These are phyloP conservation scores for Pseudococcus viburni DNA, from an alignment of 2,888 invertebrate species.

Conservation along the genomic window DNA sequence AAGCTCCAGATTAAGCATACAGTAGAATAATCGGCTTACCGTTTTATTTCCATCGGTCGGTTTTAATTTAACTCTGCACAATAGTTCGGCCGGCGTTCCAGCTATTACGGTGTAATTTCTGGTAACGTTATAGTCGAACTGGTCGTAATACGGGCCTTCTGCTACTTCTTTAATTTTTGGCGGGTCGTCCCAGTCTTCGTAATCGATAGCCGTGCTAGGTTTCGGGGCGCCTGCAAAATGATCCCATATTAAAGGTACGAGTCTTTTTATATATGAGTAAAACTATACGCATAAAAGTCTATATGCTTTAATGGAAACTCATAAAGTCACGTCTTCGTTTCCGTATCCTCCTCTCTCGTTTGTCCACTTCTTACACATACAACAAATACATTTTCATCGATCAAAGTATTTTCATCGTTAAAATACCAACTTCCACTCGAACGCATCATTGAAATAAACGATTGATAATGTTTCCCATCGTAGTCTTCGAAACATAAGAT, in stretches of 20 bases:
- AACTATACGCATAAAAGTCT: too few relatives aligned
- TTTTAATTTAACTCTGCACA: slow-evolving; percentile 59
- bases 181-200: slow-evolving; percentile 60
- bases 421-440: slow-evolving; percentile 23
- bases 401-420: slow-evolving; percentile 26
- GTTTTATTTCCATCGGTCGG: slow-evolving; percentile 63
- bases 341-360: too few relatives aligned
- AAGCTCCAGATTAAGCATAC: not conserved
- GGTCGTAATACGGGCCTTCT: slow-evolving; percentile 63
- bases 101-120: slow-evolving; percentile 64
- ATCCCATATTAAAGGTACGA: not conserved
- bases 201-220: slow-evolving; percentile 41
- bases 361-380: not conserved
- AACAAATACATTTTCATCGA: slow-evolving; percentile 31
- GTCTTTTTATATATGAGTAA: too few relatives aligned
- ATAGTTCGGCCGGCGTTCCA: slow-evolving; percentile 59
- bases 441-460: not conserved
- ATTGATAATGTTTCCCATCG: not conserved
- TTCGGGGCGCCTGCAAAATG: slow-evolving; percentile 57
- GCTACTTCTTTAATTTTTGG: slow-evolving; percentile 66
- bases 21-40: slow-evolving; percentile 46
- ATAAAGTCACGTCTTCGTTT: slow-evolving; percentile 33
- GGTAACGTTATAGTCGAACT: slow-evolving; percentile 62
- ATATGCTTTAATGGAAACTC: slow-evolving; percentile 18
- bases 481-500: too few relatives aligned